Base-by-base conservation (phyloP, 2,113 vertebrate species). In the Pachyramphus minor region DNA sequence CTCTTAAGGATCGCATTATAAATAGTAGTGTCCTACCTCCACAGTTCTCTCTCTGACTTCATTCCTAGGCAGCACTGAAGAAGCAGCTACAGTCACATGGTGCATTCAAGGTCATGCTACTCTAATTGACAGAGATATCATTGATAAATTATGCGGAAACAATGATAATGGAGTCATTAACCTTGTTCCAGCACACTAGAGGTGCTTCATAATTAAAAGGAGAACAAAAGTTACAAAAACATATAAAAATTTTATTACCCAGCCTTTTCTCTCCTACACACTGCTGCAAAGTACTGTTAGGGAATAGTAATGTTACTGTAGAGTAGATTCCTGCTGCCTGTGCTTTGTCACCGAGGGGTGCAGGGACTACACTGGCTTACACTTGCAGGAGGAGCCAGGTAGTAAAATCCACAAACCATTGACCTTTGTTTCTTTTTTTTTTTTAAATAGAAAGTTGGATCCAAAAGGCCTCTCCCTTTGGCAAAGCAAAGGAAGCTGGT, bases 81-180 rank as follows among this genome's bases (percentile, higher is more conserved):
- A 53, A 68, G 68, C 88, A 94, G 85, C 89, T 73, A 50, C 81
- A 77, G 62, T 89, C 87, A 93, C 71, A 93, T 81, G 93, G 93
- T 92, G 80, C 74, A 96, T 87, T 97, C 95, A 97, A 97, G 93
- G 95, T 96, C 95, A 95, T 55, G 73, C 27, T 90, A 95, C 77
- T 95, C 87, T 97, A 97, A 97, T 92, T 84, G 92, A 95, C 42
- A 94, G 45, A 66, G 47, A 45, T 60, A 89, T 71, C 64, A 63
- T 55, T 89, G 87, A 98, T 87, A 96, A 97, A 95, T 96, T 95
- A 93, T 66, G 64, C 27, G 5, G 69, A 96, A 96, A 96, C 75
- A 86, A 96, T 8, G 49, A 69, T 78, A 96, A 95, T 24, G 53
- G 45, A 53, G 45, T 92, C 84, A 96, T 96, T 97, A 97, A 94